These are phyloP conservation scores for Ophthalmolycus amberensis DNA, from an alignment of 2,113 vertebrate species.

Conservation along the genomic window DNA sequence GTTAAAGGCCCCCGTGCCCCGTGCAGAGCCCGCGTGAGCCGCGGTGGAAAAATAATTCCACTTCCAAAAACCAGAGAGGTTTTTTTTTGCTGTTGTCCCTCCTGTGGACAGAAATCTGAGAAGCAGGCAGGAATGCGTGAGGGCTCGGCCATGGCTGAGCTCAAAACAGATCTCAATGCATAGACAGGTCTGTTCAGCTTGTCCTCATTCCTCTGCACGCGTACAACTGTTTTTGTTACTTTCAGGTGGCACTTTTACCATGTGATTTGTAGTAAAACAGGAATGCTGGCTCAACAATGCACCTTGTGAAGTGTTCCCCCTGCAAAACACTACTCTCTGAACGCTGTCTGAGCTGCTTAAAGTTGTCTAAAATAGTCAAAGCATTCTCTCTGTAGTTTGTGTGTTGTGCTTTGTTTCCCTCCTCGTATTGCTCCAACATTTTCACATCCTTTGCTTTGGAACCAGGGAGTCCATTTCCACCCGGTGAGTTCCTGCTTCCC, in stretches of 20 bases:
- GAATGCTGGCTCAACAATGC: slow-evolving; percentile 35
- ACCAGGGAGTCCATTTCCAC: slow-evolving; percentile 74
- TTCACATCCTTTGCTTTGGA: slow-evolving; percentile 74
- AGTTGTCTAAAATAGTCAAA: not conserved
- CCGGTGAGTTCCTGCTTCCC: slow-evolving; percentile 58
- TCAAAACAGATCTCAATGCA: slow-evolving; percentile 43
- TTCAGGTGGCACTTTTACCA: slow-evolving; percentile 32
- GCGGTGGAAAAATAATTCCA: slow-evolving; percentile 71
- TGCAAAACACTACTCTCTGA: not conserved
- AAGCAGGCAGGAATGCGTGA: slow-evolving; percentile 72
- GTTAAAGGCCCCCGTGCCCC: slow-evolving; percentile 54
- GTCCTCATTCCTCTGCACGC: slow-evolving; percentile 73
- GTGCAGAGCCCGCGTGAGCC: slow-evolving; percentile 65
- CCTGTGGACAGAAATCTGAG: slow-evolving; percentile 77
- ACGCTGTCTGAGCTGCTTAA: not conserved
- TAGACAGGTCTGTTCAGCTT: slow-evolving; percentile 76
- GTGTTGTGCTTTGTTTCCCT: slow-evolving; percentile 54
- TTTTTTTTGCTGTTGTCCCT: slow-evolving; percentile 56
- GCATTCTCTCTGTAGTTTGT: slow-evolving; percentile 33
- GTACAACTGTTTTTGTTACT: slow-evolving; percentile 54
- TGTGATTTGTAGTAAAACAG: slow-evolving; percentile 44
- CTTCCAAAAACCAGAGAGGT: slow-evolving; percentile 40
- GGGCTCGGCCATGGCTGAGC: slow-evolving; percentile 67
- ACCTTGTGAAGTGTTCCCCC: slow-evolving; percentile 5
- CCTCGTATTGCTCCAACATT: slow-evolving; percentile 57